Evolutionary conservation across 2,797 vertebrate species (phyloP), one percentile per base, ranked within the genome.

Genomic region (Sebastes itinus): DNA sequence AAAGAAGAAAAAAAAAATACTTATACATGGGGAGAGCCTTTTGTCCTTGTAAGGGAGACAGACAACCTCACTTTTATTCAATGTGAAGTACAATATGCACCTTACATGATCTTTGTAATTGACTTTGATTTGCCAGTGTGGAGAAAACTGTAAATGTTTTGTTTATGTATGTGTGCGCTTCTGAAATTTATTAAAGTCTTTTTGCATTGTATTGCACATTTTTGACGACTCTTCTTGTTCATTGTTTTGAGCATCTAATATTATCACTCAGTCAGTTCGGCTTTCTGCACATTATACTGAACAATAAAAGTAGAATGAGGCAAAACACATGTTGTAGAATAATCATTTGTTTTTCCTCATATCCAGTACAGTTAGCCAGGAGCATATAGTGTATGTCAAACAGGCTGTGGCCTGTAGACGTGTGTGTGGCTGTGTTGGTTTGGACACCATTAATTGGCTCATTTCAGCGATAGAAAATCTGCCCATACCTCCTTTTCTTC

Each of bases 171-270:
- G 96, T 96, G 95, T 96, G 94, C 93, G 95, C 96, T 96, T 96
- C 93, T 94, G 92, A 92, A 95, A 91, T 96, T 96, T 95, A 97
- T 97, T 97, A 97, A 97, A 97, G 96, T 96, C 90, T 96, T 96
- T 54, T 97, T 97, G 95, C 95, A 97, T 95, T 95, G 93, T 96
- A 96, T 92, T 90, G 90, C 86, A 92, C 84, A 95, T 94, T 95
- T 52, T 93, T 83, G 88, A 94, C 30, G 94, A 92, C 91, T 96
- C 93, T 89, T 95, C 87, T 96, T 95, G 84, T 95, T 92, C 77
- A 87, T 90, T 90, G 74, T 78, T 82, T 72, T 72, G 77, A 85
- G 68, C 64, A 61, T 70, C 63, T 72, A 62, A n/a, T 66, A 72
- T 68, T 27, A 74, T 82, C 78, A 78, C 76, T 76, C 59, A 54